Percentiles rank a stretch among this genome's conserved stretches.
Conservation (phyloP, 1,140 invertebrate species). For the Matsumurasca onukii region DNA sequence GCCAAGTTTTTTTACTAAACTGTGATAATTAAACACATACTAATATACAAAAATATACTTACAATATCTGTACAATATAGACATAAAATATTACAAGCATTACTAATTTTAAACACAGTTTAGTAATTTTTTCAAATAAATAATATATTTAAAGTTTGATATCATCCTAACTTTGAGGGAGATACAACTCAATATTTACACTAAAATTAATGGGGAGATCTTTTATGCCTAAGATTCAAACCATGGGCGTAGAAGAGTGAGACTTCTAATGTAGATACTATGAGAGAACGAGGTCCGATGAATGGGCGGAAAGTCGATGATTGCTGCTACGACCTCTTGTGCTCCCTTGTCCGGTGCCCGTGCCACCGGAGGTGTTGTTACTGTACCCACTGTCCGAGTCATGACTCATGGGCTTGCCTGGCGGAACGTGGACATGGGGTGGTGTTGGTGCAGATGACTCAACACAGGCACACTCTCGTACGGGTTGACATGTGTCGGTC, state of each 20-base stretch:
- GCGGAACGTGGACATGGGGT: slow-evolving; percentile 39
- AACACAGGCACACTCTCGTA: slow-evolving; percentile 60
- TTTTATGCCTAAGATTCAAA: background rate
- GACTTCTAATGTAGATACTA: slow-evolving; percentile 19
- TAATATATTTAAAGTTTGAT: background rate
- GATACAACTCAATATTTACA: background rate
- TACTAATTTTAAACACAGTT: slow-evolving; percentile 1
- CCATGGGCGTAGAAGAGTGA: background rate
- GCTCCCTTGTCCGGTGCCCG: slow-evolving; percentile 19
- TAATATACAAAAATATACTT: slow-evolving; percentile 27
- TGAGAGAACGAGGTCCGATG: slow-evolving; percentile 26
- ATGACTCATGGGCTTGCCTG: slow-evolving; percentile 40
- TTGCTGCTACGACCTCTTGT: slow-evolving; percentile 22
- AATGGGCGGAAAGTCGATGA: slow-evolving; percentile 25
- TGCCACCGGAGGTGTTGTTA: slow-evolving; percentile 59
- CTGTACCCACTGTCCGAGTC: slow-evolving; percentile 69
- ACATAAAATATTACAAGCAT: slow-evolving; percentile 15
- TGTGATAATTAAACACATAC: slow-evolving; percentile 13
- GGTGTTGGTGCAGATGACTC: slow-evolving; percentile 48
- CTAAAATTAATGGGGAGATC: background rate
- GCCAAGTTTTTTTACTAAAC: slow-evolving; percentile 20
- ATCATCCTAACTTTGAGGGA: background rate
- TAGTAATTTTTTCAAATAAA: slow-evolving; percentile 5
- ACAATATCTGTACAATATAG: slow-evolving; percentile 17
- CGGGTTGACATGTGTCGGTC: slow-evolving; percentile 46